phyloP scores from a whole-genome alignment of 53 echinoderm and acorn worm genomes.

The Apostichopus leukothele region DNA sequence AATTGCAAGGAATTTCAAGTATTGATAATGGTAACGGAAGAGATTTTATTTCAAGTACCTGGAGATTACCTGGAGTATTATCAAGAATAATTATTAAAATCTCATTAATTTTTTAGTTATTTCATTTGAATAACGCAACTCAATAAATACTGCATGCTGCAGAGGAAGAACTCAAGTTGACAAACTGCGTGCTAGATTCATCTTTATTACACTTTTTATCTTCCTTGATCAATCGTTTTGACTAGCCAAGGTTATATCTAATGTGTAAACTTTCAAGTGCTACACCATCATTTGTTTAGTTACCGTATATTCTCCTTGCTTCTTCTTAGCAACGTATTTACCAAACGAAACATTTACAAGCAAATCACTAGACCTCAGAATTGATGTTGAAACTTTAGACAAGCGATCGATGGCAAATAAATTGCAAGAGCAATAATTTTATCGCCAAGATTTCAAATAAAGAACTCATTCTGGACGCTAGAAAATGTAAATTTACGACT shows the following conservation, averaged over 20 bases:
- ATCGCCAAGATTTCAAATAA: not conserved
- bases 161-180: too few relatives aligned
- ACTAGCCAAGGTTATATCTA: not conserved
- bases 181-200: too few relatives aligned
- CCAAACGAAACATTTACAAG: not conserved
- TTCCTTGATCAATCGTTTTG: too few relatives aligned
- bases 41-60: too few relatives aligned
- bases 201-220: too few relatives aligned
- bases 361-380: not conserved
- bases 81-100: too few relatives aligned
- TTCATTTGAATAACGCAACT: too few relatives aligned
- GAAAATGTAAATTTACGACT: not conserved
- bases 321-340: not conserved
- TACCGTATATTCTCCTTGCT: not conserved
- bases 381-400: not conserved
- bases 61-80: too few relatives aligned
- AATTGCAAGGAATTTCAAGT: too few relatives aligned
- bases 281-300: not conserved
- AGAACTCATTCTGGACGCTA: not conserved
- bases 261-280: not conserved
- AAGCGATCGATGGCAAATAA: not conserved
- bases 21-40: too few relatives aligned
- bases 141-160: too few relatives aligned
- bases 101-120: too few relatives aligned
- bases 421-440: not conserved